These are phyloP conservation scores for Diadegma fenestrale DNA, from an alignment of 2,888 invertebrate species.

Conservation along the genomic window DNA sequence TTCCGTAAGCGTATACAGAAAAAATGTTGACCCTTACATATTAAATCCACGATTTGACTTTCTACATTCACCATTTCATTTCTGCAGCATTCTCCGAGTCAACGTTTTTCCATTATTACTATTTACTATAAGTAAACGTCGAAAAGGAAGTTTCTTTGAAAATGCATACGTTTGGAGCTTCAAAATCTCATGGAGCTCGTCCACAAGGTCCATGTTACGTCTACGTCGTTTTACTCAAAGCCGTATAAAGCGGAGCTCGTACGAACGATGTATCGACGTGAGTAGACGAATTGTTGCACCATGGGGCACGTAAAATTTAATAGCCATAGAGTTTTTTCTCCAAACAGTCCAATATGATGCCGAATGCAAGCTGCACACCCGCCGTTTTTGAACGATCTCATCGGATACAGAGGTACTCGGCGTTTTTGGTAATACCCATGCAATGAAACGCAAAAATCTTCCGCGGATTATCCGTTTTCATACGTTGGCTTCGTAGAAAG, in stretches of 20 bases:
- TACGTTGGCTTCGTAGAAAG: background rate
- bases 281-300: background rate
- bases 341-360: constrained; percentile 14
- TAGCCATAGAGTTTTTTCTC: background rate
- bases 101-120: background rate
- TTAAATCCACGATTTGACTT: background rate
- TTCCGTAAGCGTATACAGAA: background rate
- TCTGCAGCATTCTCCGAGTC: background rate
- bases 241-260: background rate
- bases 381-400: background rate
- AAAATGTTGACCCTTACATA: background rate
- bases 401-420: background rate
- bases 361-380: background rate
- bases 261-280: background rate
- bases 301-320: background rate
- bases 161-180: background rate
- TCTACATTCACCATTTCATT: background rate
- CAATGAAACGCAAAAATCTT: constrained; percentile 15
- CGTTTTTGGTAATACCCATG: background rate
- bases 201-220: background rate
- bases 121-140: background rate
- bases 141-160: background rate
- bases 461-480: background rate
- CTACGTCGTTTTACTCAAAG: background rate
- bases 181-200: background rate